Base-by-base conservation (phyloP, 2,113 vertebrate genomes). In the Struthio camelus region DNA sequence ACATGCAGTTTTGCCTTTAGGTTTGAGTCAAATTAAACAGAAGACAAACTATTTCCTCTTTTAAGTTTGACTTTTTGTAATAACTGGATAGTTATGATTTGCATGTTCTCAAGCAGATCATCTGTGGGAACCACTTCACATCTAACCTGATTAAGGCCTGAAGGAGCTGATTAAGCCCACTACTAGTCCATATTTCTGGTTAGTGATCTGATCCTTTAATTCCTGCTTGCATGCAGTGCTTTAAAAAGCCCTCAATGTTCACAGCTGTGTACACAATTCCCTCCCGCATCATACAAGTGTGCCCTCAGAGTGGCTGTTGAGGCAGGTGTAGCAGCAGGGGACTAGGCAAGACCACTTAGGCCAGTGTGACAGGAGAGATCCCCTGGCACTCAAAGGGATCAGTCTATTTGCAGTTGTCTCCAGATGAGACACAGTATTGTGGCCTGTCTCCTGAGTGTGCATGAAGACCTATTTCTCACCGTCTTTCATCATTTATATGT, bases 281-380 rank as follows among this genome's bases (percentile, higher is more conserved):
- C 14, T 85, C 51, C 16, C 2, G 0, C 12, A 1, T 69, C 51
- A 24, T 10, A 1, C 6, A 28, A 22, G 19, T 36, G 38, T 72
- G 22, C 19, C 48, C 10, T 89, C 5, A 0, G 25, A 85, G n/a
- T 1, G 0, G 9, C 42, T 85, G n/a, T 54, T 90, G 32, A 80
- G 20, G 3, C n/a, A 76, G 6, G 6, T 40, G 22, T 70, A 34
- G 32, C 46, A 7, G 62, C n/a, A 40, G 62, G 36, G 56, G 56
- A 19, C 56, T 59, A 40, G 25, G 56, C 22, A 38, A 40, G 62
- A 27, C 62, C n/a, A 16, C 13, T 9, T 71, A 24, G 24, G 46
- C 30, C 69, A 36, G 34, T n/a, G 44, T 23, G 23, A n/a, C 32
- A 50, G 44, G 42, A 48, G 66, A 73, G 59, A 48, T 95, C 23